phyloP scores from a whole-genome alignment of 2,888 invertebrate species.

The Uropetala carovei region DNA sequence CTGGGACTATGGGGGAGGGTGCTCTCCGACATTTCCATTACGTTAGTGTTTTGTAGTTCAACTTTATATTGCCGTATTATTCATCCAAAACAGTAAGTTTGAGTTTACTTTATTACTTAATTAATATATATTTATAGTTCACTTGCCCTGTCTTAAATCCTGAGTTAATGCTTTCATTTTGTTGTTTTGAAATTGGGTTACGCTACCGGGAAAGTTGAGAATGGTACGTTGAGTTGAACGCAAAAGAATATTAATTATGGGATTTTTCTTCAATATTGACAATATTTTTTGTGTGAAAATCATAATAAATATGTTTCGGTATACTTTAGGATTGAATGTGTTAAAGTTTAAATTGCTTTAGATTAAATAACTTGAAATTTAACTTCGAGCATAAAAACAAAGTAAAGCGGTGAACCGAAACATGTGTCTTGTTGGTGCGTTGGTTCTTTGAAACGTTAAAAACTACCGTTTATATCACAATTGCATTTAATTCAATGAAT shows the following conservation, averaged over 20 bases:
- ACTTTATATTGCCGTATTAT: conserved; percentile 20
- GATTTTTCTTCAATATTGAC: neutral
- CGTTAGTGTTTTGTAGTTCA: conserved; percentile 39
- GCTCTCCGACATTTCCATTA: conserved; percentile 58
- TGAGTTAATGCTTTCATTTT: conserved; percentile 45
- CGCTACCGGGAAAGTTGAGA: conserved; percentile 64
- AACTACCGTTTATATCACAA: neutral
- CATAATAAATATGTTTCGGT: neutral
- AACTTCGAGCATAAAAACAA: conserved; percentile 44
- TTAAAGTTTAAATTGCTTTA: neutral
- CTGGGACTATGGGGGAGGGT: conserved; percentile 55
- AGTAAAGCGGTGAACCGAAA: conserved; percentile 58
- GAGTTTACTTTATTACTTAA: conserved; percentile 39
- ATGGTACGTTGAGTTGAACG: conserved; percentile 57
- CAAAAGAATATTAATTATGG: neutral
- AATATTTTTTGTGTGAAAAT: neutral
- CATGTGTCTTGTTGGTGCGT: conserved; percentile 41
- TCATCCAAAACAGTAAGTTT: conserved; percentile 27
- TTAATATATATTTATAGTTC: neutral
- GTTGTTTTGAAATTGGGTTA: conserved; percentile 63
- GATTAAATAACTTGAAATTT: conserved; percentile 22
- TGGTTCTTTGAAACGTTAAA: neutral
- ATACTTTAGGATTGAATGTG: neutral
- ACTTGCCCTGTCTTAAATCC: neutral
- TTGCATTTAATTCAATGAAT: neutral